Evolutionary conservation across 64 coral and sea anemone genomes (phyloP), one percentile per base, ranked within the genome.

Genomic region (Stichodactyla helianthus): DNA sequence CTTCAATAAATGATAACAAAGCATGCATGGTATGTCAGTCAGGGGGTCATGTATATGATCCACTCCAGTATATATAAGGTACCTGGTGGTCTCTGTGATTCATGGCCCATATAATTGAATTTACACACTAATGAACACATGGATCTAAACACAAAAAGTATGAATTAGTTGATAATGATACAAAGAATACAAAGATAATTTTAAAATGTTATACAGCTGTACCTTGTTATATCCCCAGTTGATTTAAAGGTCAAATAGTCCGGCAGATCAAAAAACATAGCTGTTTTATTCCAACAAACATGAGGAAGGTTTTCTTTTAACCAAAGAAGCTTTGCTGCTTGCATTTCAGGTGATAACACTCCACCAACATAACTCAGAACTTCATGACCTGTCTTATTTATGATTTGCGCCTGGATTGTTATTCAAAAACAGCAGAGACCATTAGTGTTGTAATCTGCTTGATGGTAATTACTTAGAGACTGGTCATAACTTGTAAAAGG

Each of bases 31-130:
- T 44, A 44, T 44, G 35, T 44, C 35, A 44, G 35, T 44, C 35
- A 44, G 35, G 35, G 35, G 35, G 4, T 44, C 1, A 44, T 44
- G 35, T 44, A 44, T 44, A 3, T 44, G 35, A 44, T 44, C 35
- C 35, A 44, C 35, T 44, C 35, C 35, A 44, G 35, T 44, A 44
- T 3, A 44, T 44, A 44, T 44, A 44, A 44, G 35, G 35, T 82
- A 98, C 95, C 95, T 93, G 85, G 53, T 53, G 80, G 83, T 55
- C 84, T 79, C 58, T 94, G 95, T 85, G 92, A 92, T 51, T 67
- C 56, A 61, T 98, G 92, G 7, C 92, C 95, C 90, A 94, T 90
- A 76, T 92, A 98, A 85, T 98, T 98, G 57, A 98, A 98, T 77
- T 98, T 98, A 55, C 92, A 94, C 11, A 98, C 92, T 80, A 94